These are phyloP conservation scores for Pachypeltis micranthus DNA, from an alignment of 1,140 invertebrate species.

Conservation along the genomic window DNA sequence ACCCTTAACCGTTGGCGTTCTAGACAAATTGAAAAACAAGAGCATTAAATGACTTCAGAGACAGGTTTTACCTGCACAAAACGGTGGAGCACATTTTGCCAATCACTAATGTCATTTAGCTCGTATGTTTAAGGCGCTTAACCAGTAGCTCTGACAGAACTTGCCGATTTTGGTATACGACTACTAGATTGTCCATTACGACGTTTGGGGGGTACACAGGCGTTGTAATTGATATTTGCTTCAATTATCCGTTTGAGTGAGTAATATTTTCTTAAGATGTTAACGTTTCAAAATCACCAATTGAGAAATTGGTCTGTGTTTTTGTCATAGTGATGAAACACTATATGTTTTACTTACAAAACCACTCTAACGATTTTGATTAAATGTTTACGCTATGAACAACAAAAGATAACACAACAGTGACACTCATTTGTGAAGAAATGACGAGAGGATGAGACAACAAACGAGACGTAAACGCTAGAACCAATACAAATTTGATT, in stretches of 20 bases:
- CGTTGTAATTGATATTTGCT: slow-evolving; percentile 65
- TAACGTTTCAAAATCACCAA: too few species aligned
- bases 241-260: slow-evolving; percentile 64
- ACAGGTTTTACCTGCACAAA: slow-evolving; percentile 51
- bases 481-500: too few species aligned
- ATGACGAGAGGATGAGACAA: too few species aligned
- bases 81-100: slow-evolving; percentile 43
- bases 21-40: slow-evolving; percentile 40
- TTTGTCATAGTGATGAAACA: too few species aligned
- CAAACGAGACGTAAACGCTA: too few species aligned
- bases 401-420: too few species aligned
- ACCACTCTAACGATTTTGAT: too few species aligned
- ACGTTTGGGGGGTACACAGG: slow-evolving; percentile 62
- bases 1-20: slow-evolving; percentile 41
- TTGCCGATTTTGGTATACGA: slow-evolving; percentile 67
- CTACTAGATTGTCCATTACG: slow-evolving; percentile 53
- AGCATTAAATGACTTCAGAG: slow-evolving; percentile 39
- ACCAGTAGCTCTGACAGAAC: slow-evolving; percentile 74
- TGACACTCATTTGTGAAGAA: too few species aligned
- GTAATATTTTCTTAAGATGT: too few species aligned
- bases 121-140: slow-evolving; percentile 64
- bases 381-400: too few species aligned
- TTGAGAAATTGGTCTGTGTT: too few species aligned
- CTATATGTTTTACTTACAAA: too few species aligned
- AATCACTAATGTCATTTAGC: slow-evolving; percentile 64